A percentile compares a stretch with the other conserved stretches of the same genome.
Conservation (phyloP, 2,888 invertebrate genomes). For the Laothoe populi region DNA sequence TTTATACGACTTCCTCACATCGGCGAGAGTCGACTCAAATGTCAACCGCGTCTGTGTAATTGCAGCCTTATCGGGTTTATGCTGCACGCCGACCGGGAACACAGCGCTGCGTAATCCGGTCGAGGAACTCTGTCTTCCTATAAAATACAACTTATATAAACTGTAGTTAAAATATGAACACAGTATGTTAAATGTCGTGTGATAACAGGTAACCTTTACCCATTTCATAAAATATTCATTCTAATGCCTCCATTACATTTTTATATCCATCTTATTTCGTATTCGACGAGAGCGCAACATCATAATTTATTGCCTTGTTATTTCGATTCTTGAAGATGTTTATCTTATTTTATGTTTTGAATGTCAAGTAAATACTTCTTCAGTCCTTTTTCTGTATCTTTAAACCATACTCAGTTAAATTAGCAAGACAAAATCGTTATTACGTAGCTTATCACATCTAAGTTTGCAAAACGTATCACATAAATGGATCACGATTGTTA, state of each 20-base stretch:
- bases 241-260: conserved; percentile 34
- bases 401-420: background rate
- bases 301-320: conserved; percentile 27
- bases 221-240: conserved; percentile 59
- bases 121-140: conserved; percentile 43
- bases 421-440: too few relatives aligned
- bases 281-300: conserved; percentile 18
- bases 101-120: conserved; percentile 40
- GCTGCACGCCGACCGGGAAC: conserved; percentile 43
- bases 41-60: conserved; percentile 72
- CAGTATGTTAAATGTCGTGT: conserved; percentile 35
- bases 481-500: too few relatives aligned
- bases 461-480: too few relatives aligned
- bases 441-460: too few relatives aligned
- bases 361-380: conserved; percentile 16
- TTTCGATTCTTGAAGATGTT: conserved; percentile 27
- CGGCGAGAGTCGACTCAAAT: conserved; percentile 62
- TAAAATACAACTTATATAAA: conserved; percentile 34
- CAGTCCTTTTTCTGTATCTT: background rate
- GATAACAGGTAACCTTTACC: conserved; percentile 40
- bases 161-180: conserved; percentile 29
- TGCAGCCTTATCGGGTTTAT: conserved; percentile 62
- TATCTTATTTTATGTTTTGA: conserved; percentile 31
- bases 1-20: conserved; percentile 56
- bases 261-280: conserved; percentile 28